phyloP scores from a whole-genome alignment of 2,113 vertebrate species.

The Hiodon alosoides region DNA sequence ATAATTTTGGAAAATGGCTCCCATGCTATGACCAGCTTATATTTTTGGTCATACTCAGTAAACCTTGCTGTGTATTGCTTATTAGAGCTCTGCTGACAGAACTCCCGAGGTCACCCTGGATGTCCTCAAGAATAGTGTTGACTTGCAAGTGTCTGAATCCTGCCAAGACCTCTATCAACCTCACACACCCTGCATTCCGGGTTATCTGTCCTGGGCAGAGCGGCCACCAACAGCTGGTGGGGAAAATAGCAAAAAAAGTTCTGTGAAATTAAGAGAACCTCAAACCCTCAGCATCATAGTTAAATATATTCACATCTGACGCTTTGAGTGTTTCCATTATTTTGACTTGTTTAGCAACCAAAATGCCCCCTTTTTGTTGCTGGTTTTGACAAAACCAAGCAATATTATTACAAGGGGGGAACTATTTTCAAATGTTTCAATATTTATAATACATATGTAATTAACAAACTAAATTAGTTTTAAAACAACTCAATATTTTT shows the following conservation, averaged over 20 bases:
- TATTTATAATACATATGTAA: conserved; percentile 4
- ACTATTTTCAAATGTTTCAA: background rate
- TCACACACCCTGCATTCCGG: conserved; percentile 34
- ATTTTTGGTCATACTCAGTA: too few species aligned
- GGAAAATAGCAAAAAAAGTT: conserved; percentile 6
- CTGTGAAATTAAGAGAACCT: background rate
- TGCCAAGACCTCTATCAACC: conserved; percentile 42
- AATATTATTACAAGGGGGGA: too few species aligned
- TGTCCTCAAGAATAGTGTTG: conserved; percentile 34
- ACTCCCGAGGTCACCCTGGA: background rate
- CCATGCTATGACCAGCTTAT: too few species aligned
- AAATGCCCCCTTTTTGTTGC: too few species aligned
- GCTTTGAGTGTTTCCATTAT: background rate
- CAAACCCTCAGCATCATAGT: background rate
- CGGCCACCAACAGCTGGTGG: conserved; percentile 41
- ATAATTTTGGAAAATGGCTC: too few species aligned
- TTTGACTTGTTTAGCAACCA: background rate
- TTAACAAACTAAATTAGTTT: background rate
- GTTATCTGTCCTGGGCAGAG: conserved; percentile 42
- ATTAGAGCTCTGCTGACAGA: background rate
- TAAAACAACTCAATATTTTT: too few species aligned
- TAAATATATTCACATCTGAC: background rate
- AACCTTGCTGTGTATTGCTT: background rate
- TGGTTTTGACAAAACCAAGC: background rate
- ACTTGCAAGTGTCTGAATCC: conserved; percentile 29